A percentile compares a stretch with the other conserved stretches of the same genome.
Conservation (phyloP, 30 jellyfish, hydroid and myxozoan species). For the Phacellophora camtschatica region DNA sequence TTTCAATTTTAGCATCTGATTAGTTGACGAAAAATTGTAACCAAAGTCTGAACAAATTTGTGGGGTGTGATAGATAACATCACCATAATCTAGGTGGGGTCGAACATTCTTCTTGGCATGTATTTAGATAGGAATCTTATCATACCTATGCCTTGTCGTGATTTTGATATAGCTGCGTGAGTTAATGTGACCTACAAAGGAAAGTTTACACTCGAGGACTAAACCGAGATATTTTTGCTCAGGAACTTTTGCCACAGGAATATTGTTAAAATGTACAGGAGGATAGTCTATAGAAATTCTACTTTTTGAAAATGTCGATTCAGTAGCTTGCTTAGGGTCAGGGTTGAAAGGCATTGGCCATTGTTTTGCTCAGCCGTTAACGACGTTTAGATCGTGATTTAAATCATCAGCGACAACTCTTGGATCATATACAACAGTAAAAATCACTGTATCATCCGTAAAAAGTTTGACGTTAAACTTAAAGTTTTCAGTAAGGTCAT, state of each 20-base stretch:
- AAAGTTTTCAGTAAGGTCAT: no score
- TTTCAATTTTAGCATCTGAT: no score
- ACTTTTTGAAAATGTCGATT: neutral
- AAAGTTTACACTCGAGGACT: neutral
- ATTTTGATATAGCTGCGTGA: neutral
- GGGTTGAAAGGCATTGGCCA: slow-evolving; percentile 6
- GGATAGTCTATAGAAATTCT: neutral
- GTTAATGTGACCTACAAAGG: neutral
- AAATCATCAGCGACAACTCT: no score
- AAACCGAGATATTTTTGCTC: neutral
- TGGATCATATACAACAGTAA: no score
- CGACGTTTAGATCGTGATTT: no score
- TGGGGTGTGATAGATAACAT: slow-evolving; percentile 1
- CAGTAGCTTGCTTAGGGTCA: slow-evolving; percentile 6
- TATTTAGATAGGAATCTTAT: neutral
- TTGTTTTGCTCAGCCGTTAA: neutral
- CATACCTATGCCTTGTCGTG: slow-evolving; percentile 7
- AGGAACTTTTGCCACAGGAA: neutral
- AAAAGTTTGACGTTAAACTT: no score
- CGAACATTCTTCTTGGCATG: neutral
- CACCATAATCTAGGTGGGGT: neutral
- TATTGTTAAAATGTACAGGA: neutral
- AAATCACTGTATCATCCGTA: no score
- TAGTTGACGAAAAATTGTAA: no score
- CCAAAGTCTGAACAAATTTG: no score